Evolutionary conservation across 2,888 invertebrate genomes (phyloP), one percentile per base, ranked within the genome.

Genomic region (Drosophila trichaetosa): DNA sequence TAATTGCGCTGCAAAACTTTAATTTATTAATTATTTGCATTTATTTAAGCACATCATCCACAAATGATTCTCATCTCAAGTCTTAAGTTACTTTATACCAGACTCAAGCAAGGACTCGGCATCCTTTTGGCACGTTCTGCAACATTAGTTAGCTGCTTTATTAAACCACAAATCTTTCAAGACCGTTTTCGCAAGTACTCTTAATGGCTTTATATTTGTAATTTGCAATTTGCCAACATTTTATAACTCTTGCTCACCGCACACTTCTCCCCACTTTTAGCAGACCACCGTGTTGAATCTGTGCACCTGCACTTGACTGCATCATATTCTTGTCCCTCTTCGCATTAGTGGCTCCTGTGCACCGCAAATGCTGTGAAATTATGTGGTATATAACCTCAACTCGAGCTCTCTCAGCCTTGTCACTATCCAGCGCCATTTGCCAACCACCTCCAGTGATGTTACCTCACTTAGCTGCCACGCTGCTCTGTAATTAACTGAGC

Each of bases 401-500:
- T 3, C 11, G 18, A 21, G 1, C 11, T 10, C 40, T 10, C 36
- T 18, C 4, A 8, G 13, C 31, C 34, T 16, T 46, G 46, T 24
- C 46, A 46, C 46, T 16, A 24, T 46, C 42, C 46, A 40, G 64
- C n/a, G 8, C 6, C 18, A 11, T 4, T 18, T 18, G 16, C 18
- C n/a, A n/a, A 11, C 10, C 10, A 18, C 10, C n/a, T 5, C 1
- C 27, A 27, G 33, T 54, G 40, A 60, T 65, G 40, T 58, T 63
- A 73, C 71, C 70, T 74, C 58, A 38, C 64, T 79, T 64, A 31
- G 51, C 67, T 46, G 42, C 54, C 48, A 51, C 68, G 61, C 57
- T 18, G 29, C 52, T 73, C 81, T 86, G 89, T 88, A 87, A 87
- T 87, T 87, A 87, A 87, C 87, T 76, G 82, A 82, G 81, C 76